phyloP scores from a whole-genome alignment of 2,113 vertebrate species.

The Tychaedon coryphoeus region DNA sequence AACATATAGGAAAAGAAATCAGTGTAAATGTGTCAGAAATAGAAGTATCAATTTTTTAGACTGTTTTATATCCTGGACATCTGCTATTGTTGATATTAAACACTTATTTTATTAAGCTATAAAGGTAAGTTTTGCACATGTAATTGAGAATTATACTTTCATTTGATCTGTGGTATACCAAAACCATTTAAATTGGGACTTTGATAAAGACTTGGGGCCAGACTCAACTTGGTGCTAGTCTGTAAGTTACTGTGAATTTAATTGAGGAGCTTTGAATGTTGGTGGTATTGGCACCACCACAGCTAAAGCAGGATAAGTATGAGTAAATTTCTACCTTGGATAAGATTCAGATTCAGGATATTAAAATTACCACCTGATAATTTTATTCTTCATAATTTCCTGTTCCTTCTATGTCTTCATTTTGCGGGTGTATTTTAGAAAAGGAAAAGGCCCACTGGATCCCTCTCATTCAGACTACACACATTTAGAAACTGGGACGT shows the following conservation, averaged over 20 bases:
- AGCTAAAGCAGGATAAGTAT: neutral
- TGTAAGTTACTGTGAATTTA: neutral
- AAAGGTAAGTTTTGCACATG: neutral
- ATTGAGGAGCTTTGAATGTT: neutral
- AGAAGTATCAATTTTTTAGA: neutral
- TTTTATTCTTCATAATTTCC: neutral
- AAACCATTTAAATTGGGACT: neutral
- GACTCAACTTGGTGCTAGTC: neutral
- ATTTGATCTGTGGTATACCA: neutral
- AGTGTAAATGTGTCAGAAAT: neutral
- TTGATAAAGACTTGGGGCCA: neutral
- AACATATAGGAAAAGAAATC: neutral
- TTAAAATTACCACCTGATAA: neutral
- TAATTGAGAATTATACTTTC: neutral
- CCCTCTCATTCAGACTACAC: neutral
- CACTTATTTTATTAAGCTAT: neutral
- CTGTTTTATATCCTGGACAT: neutral
- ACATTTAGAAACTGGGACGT: neutral
- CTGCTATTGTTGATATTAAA: neutral
- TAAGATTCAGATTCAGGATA: neutral
- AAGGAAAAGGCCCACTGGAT: neutral
- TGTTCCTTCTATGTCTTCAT: neutral
- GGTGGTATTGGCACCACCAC: fast-evolving
- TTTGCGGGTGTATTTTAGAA: neutral
- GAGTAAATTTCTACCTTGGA: neutral